These are phyloP conservation scores for Ormyrus pomaceus DNA, from an alignment of 2,888 invertebrate species.

Conservation along the genomic window DNA sequence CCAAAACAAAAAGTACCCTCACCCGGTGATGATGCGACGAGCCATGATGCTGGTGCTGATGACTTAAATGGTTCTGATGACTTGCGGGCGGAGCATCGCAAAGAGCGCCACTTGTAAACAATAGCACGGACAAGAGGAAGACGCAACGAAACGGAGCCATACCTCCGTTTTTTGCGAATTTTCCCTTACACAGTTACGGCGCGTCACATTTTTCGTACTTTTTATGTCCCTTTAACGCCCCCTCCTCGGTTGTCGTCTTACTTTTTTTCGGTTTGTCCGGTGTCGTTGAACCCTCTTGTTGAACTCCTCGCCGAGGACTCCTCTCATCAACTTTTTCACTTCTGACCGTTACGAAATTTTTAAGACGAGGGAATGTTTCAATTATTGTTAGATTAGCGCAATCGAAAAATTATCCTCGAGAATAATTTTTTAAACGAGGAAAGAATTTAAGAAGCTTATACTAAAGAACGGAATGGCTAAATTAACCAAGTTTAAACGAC, in stretches of 20 bases:
- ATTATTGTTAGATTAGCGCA: too few species aligned
- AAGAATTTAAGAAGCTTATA: too few species aligned
- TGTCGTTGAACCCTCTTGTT: slow-evolving; percentile 16
- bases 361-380: too few species aligned
- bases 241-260: not conserved
- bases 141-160: slow-evolving; percentile 45
- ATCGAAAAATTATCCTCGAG: too few species aligned
- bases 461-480: too few species aligned
- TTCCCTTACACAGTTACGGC: slow-evolving; percentile 15
- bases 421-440: too few species aligned
- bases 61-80: slow-evolving; percentile 31
- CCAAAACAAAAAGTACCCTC: slow-evolving; percentile 6
- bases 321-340: too few species aligned
- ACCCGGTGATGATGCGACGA: slow-evolving; percentile 49
- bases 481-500: too few species aligned
- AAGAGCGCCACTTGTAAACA: slow-evolving; percentile 18
- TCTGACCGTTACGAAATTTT: too few species aligned
- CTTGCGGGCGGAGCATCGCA: slow-evolving; percentile 9
- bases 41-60: slow-evolving; percentile 48
- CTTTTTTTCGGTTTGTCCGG: not conserved
- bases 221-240: not conserved
- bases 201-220: slow-evolving; percentile 44
- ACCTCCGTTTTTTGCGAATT: slow-evolving; percentile 40
- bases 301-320: too few species aligned
- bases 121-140: slow-evolving; percentile 22